Conservation (phyloP, 2,888 invertebrate genomes). For the Hirudinaria manillensis region DNA sequence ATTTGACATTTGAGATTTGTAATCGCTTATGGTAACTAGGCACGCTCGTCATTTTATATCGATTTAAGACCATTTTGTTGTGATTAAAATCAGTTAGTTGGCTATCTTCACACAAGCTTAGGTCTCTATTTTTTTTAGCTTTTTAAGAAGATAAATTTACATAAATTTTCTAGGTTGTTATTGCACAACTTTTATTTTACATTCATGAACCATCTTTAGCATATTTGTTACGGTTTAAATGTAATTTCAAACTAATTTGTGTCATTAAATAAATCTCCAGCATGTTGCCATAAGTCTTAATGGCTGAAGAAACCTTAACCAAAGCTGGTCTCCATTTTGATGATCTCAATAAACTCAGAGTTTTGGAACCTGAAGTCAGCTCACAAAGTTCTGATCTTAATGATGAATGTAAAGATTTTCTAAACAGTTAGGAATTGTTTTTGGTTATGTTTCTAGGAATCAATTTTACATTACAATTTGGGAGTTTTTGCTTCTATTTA, state of each 20-base stretch:
- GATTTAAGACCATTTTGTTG: no score
- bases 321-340: conserved; percentile 74
- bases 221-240: neutral
- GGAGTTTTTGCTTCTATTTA: neutral
- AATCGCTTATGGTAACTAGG: no score
- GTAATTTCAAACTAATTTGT: no score
- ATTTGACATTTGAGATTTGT: no score
- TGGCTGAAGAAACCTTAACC: conserved; percentile 51
- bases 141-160: neutral
- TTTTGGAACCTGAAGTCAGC: conserved; percentile 70
- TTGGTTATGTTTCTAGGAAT: neutral
- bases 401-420: conserved; percentile 78
- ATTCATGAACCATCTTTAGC: neutral
- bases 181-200: neutral
- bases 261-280: neutral
- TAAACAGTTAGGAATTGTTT: conserved; percentile 65
- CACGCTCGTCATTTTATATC: no score
- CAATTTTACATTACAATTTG: neutral
- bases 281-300: neutral
- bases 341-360: conserved; percentile 74
- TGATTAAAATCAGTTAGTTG: no score
- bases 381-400: conserved; percentile 75
- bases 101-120: no score
- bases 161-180: neutral
- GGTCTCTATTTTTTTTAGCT: neutral